Base-by-base conservation (phyloP, 2,888 invertebrate species). In the Syrista parreyssii region DNA sequence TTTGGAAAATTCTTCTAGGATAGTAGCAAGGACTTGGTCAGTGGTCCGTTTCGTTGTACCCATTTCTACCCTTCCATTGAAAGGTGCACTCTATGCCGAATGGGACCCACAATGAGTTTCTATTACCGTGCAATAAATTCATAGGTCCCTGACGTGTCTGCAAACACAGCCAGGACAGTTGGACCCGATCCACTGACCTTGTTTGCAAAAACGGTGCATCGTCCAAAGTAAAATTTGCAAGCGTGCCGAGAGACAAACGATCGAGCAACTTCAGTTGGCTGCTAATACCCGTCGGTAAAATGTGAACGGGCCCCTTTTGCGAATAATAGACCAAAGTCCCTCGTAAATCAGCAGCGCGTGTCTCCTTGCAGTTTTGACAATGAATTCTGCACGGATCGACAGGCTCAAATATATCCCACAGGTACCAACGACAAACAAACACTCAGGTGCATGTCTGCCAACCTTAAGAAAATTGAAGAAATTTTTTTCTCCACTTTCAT, bases 301-400 rank as follows among this genome's bases (percentile, higher is more conserved):
- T 55, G 55, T 6, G 55, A 55, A 55, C 9, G 0, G 55, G 23
- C 55, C 55, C 55, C 55, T 55, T 55, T 55, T 23, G 55, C 55
- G 23, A 55, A 55, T 23, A 55, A 55, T 55, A 55, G 6, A 15
- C 55, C 15, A 9, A 15, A 55, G 55, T 75, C 79, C 80, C 78
- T 77, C 82, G 80, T 88, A 89, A 89, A 89, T 89, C 86, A 88
- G 79, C 72, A 69, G 84, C 86, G 81, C 87, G 85, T 86, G 85
- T 80, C 84, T 80, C 74, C 6, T 9, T 23, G 55, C 55, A 55
- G 3, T 55, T 55, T 23, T 55, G 55, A 55, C 55, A 55, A 55
- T 55, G 23, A 55, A 55, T 55, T 55, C 23, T 9, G 55, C 23
- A 55, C 55, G 55, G 55, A 55, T 55, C 55, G 55, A 55, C 55